A percentile compares a stretch with the other conserved stretches of the same genome.
Conservation (phyloP, 2,888 invertebrate species). For the Eledone cirrhosa region DNA sequence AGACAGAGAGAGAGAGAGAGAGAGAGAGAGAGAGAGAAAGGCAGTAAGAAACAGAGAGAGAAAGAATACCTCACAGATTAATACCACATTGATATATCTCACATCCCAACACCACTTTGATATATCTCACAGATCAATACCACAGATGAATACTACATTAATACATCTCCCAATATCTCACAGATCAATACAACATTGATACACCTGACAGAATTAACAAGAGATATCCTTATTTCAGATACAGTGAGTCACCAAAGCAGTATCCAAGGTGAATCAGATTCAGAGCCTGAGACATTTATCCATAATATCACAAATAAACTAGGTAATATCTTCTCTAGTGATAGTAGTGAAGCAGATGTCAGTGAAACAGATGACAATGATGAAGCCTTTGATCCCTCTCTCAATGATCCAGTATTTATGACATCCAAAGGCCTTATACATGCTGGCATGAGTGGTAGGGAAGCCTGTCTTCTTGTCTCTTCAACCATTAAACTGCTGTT, state of each 20-base stretch:
- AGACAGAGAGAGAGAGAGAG: no score
- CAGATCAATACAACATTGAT: no score
- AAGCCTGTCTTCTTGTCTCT: slow-evolving; percentile 12
- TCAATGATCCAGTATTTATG: slow-evolving; percentile 62
- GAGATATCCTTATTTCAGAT: slow-evolving; percentile 45
- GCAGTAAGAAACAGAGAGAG: no score
- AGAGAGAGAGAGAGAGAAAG: no score
- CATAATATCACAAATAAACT: slow-evolving; percentile 61
- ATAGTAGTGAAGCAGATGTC: slow-evolving; percentile 71
- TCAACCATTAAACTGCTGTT: neutral
- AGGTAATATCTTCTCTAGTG: slow-evolving; percentile 75
- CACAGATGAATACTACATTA: no score
- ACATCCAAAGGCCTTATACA: slow-evolving; percentile 62
- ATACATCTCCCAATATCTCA: no score
- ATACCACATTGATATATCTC: no score
- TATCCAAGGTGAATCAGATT: slow-evolving; percentile 65
- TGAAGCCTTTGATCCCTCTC: slow-evolving; percentile 54
- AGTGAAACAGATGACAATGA: slow-evolving; percentile 60
- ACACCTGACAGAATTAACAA: no score
- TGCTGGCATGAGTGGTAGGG: slow-evolving; percentile 53
- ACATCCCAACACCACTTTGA: no score
- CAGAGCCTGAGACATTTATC: slow-evolving; percentile 61
- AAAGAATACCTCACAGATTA: no score
- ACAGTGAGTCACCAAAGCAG: slow-evolving; percentile 59
- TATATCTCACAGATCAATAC: no score